Base-by-base conservation (phyloP, 2,888 invertebrate genomes). In the Cabera pusaria region DNA sequence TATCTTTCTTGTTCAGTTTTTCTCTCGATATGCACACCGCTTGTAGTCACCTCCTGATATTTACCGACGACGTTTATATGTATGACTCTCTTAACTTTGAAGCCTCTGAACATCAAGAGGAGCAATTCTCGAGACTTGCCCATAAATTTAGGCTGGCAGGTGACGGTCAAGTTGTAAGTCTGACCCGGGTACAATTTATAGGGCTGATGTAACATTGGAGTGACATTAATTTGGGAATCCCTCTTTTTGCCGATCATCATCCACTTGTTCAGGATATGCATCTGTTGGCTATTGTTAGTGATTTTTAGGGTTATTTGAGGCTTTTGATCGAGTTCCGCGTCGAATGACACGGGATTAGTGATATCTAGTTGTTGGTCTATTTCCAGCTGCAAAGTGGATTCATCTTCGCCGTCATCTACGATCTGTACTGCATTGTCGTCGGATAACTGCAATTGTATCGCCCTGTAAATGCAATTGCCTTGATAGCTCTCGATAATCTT, bases 401-500 rank as follows among this genome's bases (percentile, higher is more conserved):
- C 46, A 19, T 63, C 51, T 3, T 55, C 46, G 8, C 21, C 16
- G 3, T 33, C 18, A 3, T 31, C 9, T 26, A 27, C 6, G 6
- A 32, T 28, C 3, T 40, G 40, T 31, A 43, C 33, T 16, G 32
- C 28, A 12, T 2, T 40, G 8, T 47, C 40, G 8, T 21, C 20
- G 6, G 37, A 39, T 7, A 32, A 20, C 23, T 46, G 44, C 43
- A 86, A 47, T 64, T 77, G 81, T 31, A 93, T 61, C 0, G 93
- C 93, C 51, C 94, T 84, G 93, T 93, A 92, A 25, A 73, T 72
- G 37, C 76, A 90, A 5, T 61, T 54, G 6, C 86, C 89, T 80
- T 93, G 93, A 52, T 92, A 91, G 68, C 94, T 95, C 77, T 95
- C 95, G 55, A 95, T 93, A 1, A 92, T 90, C 65, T 95, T 93